Conservation (phyloP, 53 echinoderm and acorn worm species). For the Mesocentrotus franciscanus region DNA sequence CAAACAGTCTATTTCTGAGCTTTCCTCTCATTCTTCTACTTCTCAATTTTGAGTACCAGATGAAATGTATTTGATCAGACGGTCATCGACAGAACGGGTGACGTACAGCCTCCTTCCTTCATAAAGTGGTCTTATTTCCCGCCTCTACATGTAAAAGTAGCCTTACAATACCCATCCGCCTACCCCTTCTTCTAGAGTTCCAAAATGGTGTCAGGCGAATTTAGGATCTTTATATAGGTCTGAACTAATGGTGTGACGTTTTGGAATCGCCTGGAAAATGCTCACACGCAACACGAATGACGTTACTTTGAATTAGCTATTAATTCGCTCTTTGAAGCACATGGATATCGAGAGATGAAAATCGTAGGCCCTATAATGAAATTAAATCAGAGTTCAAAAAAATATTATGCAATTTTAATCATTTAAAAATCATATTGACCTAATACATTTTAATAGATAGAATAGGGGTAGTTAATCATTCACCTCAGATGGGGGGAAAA, state of each 20-base stretch:
- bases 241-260: neutral
- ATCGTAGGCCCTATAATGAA: too few species aligned
- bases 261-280: neutral
- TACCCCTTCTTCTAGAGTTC: neutral
- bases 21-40: neutral
- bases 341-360: neutral
- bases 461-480: too few species aligned
- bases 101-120: neutral
- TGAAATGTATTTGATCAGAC: conserved; percentile 27
- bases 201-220: neutral
- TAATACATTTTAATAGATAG: too few species aligned
- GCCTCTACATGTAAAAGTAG: neutral
- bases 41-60: neutral
- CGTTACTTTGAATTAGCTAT: neutral
- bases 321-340: neutral
- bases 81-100: neutral
- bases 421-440: too few species aligned
- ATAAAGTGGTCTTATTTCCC: neutral
- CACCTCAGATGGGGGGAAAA: too few species aligned
- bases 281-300: neutral
- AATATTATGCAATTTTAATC: too few species aligned
- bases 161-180: neutral
- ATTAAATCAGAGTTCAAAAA: too few species aligned
- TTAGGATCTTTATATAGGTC: neutral
- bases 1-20: conserved; percentile 11